Evolutionary conservation across 2,113 vertebrate genomes (phyloP).

Genomic region (Macrotis lagotis): DNA sequence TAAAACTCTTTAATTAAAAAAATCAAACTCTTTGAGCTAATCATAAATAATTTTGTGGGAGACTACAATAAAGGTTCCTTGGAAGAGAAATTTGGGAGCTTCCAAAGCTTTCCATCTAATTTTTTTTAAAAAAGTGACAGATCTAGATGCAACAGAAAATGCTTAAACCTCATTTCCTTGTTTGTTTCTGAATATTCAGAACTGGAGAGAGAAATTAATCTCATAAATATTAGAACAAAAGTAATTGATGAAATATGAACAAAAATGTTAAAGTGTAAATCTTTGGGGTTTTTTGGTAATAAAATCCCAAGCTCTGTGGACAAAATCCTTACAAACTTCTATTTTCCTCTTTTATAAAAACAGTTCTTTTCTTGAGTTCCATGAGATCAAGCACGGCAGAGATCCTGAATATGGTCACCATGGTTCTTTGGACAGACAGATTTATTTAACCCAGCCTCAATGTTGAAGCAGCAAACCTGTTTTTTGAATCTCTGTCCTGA

Average conservation of each 20-base stretch:
- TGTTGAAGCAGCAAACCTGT: constrained; percentile 68
- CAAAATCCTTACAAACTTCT: constrained; percentile 62
- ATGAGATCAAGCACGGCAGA: constrained; percentile 45
- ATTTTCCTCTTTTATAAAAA: constrained; percentile 70
- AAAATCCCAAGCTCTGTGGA: constrained; percentile 60
- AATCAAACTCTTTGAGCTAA: constrained; percentile 4
- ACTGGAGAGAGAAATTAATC: constrained; percentile 48
- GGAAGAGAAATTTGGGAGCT: constrained; percentile 57
- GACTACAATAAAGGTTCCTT: constrained; percentile 18
- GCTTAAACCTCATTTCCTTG: constrained; percentile 45
- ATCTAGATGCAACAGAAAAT: constrained; percentile 51
- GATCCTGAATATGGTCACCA: constrained; percentile 55
- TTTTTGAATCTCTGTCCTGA: constrained; percentile 73
- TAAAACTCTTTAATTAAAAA: constrained; percentile 43
- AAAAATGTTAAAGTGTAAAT: constrained; percentile 51
- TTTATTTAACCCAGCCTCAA: constrained; percentile 42
- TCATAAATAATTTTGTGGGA: constrained; percentile 41
- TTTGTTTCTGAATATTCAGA: constrained; percentile 44
- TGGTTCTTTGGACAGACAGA: constrained; percentile 68
- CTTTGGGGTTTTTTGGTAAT: constrained; percentile 16
- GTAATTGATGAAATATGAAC: constrained; percentile 47
- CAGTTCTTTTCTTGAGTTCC: constrained; percentile 76
- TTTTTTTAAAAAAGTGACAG: constrained; percentile 23
- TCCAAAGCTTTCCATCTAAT: constrained; percentile 39
- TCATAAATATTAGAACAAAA: constrained; percentile 47